Base-by-base conservation (phyloP, 2,113 vertebrate genomes). In the Calonectris borealis region DNA sequence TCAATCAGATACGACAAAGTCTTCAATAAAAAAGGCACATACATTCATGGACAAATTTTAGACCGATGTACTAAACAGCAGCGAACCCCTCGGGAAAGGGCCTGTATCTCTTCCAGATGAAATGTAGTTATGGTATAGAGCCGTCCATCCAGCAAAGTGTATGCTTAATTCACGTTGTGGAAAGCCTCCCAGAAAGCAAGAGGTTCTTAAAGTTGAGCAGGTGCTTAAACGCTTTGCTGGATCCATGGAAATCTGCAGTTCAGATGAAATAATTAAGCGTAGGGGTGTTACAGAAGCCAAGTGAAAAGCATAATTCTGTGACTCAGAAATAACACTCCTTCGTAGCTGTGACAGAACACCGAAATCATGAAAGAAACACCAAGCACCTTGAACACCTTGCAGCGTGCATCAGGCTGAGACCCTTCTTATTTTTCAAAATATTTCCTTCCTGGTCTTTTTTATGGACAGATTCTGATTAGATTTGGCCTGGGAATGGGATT, bases 261-360 rank as follows among this genome's bases (percentile, higher is more conserved):
- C 70, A 89, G 73, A 94, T 94, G 70, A 91, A 95, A 96, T 94
- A 95, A 95, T 96, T 95, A 94, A 94, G 86, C 8, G 29, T 97
- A 95, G 91, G 89, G 86, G 91, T 95, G 70, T 84, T 93, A 86
- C 49, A 92, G 91, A 86, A 96, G 49, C 86, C 80, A 91, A 96
- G 83, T 83, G 73, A 96, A 95, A 95, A 97, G 73, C 40, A 89
- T 93, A 95, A 86, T 91, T 94, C 90, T 84, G 83, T 95, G 88
- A 89, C 83, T 97, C 91, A 93, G 96, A 96, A 94, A 93, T 85
- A 91, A 84, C 73, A 79, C 93, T 96, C 62, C 72, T 81, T 95
- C 73, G 68, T 78, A 91, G 66, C 82, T 85, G 27, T 72, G 49
- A 51, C 58, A 89, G 86, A 93, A 65, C n/a, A 80, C 48, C 16